These are phyloP conservation scores for Hippopotamyrus pictus DNA, from an alignment of 2,797 vertebrate species.

Conservation along the genomic window DNA sequence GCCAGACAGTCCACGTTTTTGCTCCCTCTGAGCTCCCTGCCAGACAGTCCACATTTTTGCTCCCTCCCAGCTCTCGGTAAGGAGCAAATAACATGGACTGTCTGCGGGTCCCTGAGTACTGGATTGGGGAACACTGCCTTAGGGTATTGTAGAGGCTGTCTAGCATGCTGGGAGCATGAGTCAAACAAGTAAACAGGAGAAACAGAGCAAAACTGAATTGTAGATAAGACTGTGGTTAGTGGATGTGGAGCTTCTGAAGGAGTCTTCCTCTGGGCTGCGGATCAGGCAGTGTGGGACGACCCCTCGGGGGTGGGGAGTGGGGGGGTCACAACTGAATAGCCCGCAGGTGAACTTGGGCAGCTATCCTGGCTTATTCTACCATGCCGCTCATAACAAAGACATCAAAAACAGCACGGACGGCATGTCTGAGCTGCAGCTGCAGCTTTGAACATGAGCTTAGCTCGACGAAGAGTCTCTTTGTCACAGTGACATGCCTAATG, in stretches of 20 bases:
- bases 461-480: not conserved
- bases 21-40: not conserved
- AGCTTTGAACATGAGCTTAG: slow-evolving; percentile 11
- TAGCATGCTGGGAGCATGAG: not conserved
- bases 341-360: not conserved
- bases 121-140: not conserved
- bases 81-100: not conserved
- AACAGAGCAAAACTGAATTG: not conserved
- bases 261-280: not conserved
- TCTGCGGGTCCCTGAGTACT: not conserved
- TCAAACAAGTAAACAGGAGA: not conserved
- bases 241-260: not conserved
- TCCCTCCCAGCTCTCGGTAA: not conserved
- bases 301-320: too few species aligned
- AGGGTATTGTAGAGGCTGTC: not conserved
- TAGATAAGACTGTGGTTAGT: not conserved
- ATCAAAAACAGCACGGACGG: not conserved
- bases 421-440: not conserved
- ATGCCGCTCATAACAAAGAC: not conserved
- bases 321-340: not conserved
- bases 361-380: not conserved
- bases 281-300: not conserved
- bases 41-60: not conserved
- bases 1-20: not conserved
- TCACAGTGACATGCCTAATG: not conserved